phyloP scores from a whole-genome alignment of 2,797 vertebrate species.

The Falco naumanni region DNA sequence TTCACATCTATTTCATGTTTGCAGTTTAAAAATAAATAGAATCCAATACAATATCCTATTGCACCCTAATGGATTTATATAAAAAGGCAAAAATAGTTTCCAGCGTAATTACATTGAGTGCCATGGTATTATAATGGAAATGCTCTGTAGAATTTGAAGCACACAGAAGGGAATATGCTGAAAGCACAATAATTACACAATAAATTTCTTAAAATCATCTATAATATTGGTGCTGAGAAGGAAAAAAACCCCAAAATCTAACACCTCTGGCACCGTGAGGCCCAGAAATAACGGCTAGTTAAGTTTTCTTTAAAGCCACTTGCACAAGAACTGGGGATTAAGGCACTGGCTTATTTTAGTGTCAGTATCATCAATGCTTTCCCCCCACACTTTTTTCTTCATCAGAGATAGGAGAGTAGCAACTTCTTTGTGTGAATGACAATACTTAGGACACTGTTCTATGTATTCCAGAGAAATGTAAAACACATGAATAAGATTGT shows the following conservation, averaged over 20 bases:
- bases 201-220: neutral
- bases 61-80: neutral
- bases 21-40: slow-evolving; percentile 29
- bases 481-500: neutral
- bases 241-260: neutral
- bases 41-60: neutral
- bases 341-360: neutral
- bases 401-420: neutral
- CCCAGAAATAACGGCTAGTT: neutral
- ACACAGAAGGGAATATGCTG: neutral
- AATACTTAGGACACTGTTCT: neutral
- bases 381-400: neutral
- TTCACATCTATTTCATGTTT: slow-evolving; percentile 15
- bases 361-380: neutral
- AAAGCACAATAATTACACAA: neutral
- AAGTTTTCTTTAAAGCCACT: neutral
- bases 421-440: neutral
- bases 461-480: neutral
- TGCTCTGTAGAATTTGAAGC: neutral
- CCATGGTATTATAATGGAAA: neutral
- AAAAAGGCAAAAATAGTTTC: neutral
- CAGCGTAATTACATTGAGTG: neutral
- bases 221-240: neutral
- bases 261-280: neutral
- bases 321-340: neutral